A percentile compares a stretch with the other conserved stretches of the same genome.
phyloP scores from a whole-genome alignment of 2,113 vertebrate genomes.

The Oceanodroma tethys region DNA sequence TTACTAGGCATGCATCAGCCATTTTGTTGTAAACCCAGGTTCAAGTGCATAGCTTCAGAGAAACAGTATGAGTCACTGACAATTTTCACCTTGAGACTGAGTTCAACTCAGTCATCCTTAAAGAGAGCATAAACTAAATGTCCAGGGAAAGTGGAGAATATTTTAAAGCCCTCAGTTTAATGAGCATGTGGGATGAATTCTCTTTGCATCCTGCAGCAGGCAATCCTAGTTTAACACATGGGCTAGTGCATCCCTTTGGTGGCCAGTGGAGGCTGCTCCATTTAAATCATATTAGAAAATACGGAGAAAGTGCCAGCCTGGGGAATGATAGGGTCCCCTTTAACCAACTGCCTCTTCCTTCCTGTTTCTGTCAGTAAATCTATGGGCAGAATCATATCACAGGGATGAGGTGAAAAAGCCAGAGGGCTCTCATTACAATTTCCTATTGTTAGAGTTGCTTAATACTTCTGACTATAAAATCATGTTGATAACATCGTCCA shows the following conservation, averaged over 20 bases:
- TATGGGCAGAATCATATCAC: background rate
- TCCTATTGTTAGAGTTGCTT: background rate
- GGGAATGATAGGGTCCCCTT: background rate
- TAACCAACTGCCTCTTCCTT: background rate
- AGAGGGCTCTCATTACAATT: background rate
- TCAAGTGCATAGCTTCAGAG: background rate
- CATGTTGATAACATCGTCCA: background rate
- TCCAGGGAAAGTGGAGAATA: background rate
- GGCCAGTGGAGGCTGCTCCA: background rate
- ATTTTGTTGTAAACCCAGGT: background rate
- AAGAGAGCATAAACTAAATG: background rate
- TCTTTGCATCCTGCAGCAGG: background rate
- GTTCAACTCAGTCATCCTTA: background rate
- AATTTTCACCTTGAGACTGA: background rate
- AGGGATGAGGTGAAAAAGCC: background rate
- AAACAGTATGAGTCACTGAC: background rate
- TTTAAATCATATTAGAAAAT: background rate
- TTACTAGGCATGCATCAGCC: background rate
- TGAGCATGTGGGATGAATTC: background rate
- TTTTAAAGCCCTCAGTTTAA: slow-evolving; percentile 1
- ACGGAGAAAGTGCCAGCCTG: background rate
- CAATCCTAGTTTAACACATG: background rate
- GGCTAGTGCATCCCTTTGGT: background rate
- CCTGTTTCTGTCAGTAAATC: background rate
- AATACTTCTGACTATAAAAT: background rate